Evolutionary conservation across 2,113 vertebrate species (phyloP).

Genomic region (Danio rerio): GRCz12tu NC_133195.1:27452001-27452500

Average conservation of each 20-base stretch:
- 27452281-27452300: conserved; percentile 71
- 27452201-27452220: conserved; percentile 67
- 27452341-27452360: conserved; percentile 83
- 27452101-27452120: conserved; percentile 5
- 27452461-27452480: conserved; percentile 70
- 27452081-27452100: conserved; percentile 15
- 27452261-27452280: conserved; percentile 73
- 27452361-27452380: conserved; percentile 48
- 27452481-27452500: conserved; percentile 80
- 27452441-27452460: conserved; percentile 68
- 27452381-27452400: conserved; percentile 25
- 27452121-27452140: conserved; percentile 33
- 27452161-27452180: conserved; percentile 48
- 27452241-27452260: conserved; percentile 82
- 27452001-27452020: conserved; percentile 40
- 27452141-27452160: conserved; percentile 38
- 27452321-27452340: conserved; percentile 75
- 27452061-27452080: conserved; percentile 21
- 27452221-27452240: conserved; percentile 81
- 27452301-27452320: conserved; percentile 75
- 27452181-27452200: conserved; percentile 29
- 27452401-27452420: conserved; percentile 7
- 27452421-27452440: conserved; percentile 27
- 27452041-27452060: conserved; percentile 28
- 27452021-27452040: conserved; percentile 43